A percentile compares a stretch with the other conserved stretches of the same genome.
Evolutionary conservation across 2,888 invertebrate species (phyloP).

Genomic region (Bibio marci): DNA sequence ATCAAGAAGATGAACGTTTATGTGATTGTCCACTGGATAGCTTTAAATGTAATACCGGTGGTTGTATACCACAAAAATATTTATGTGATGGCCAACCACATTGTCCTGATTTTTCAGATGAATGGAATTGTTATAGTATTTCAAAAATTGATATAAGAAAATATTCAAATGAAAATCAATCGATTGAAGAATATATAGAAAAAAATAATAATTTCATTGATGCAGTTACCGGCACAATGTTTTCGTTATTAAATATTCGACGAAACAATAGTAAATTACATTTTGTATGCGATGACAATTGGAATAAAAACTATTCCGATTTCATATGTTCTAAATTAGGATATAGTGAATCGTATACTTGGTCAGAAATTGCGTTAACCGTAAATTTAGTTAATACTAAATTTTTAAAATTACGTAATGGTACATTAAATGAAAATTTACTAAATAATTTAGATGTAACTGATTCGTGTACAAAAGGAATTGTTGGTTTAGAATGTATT

Average conservation of each 20-base stretch:
- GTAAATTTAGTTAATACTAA: constrained; percentile 8
- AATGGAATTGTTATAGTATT: constrained; percentile 35
- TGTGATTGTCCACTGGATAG: constrained; percentile 37
- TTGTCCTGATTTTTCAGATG: constrained; percentile 44
- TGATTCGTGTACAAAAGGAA: constrained; percentile 24
- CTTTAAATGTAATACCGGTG: constrained; percentile 38
- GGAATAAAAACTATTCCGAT: constrained; percentile 35
- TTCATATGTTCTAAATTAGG: constrained; percentile 37
- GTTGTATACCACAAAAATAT: constrained; percentile 33
- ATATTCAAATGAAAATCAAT: too few relatives aligned
- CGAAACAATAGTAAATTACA: constrained; percentile 11
- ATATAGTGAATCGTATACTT: constrained; percentile 27
- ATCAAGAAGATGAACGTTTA: constrained; percentile 38
- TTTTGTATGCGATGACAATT: constrained; percentile 33
- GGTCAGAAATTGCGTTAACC: constrained; percentile 7
- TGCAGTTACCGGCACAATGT: constrained; percentile 4
- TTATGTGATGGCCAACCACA: constrained; percentile 41
- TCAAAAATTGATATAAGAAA: constrained; percentile 8
- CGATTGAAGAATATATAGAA: background rate
- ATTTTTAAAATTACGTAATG: constrained; percentile 9
- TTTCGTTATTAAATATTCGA: constrained; percentile 8
- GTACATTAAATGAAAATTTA: constrained; percentile 18
- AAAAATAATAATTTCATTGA: constrained; percentile 2
- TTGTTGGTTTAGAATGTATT: constrained; percentile 36
- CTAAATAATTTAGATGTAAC: constrained; percentile 30